These are phyloP conservation scores for Prosopocoilus inquinatus DNA, from an alignment of 2,888 invertebrate genomes.

Conservation along the genomic window DNA sequence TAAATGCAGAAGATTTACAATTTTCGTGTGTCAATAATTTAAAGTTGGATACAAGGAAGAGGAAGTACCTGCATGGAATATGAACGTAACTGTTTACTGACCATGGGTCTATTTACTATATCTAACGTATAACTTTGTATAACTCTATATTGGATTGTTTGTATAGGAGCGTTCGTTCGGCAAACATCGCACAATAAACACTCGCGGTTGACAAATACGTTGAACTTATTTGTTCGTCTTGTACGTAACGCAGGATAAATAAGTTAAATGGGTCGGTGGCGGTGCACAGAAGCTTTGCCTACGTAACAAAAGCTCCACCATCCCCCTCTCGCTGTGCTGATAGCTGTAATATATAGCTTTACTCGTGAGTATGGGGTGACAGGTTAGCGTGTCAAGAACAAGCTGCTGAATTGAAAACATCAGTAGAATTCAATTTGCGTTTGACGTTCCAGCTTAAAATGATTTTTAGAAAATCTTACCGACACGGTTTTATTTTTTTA, in stretches of 20 bases:
- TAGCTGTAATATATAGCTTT: conserved; percentile 3
- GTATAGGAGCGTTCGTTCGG: background rate
- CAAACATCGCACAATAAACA: background rate
- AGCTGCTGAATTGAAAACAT: conserved; percentile 1
- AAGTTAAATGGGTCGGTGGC: conserved; percentile 3
- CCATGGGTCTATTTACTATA: no score
- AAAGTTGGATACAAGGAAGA: no score
- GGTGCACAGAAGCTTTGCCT: background rate
- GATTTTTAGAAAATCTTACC: no score
- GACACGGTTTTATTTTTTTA: no score
- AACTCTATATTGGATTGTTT: background rate
- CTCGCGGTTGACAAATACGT: background rate
- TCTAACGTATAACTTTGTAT: no score
- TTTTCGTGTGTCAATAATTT: no score
- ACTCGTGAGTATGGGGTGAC: conserved; percentile 1
- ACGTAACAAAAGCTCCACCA: background rate
- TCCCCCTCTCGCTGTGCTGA: background rate
- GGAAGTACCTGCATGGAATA: no score
- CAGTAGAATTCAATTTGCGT: background rate
- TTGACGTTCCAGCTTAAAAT: no score
- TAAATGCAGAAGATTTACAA: no score
- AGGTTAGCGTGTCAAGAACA: conserved; percentile 3
- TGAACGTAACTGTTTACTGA: no score
- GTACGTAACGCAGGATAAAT: conserved; percentile 3
- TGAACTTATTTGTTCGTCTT: conserved; percentile 1